Base-by-base conservation (phyloP, 2,113 vertebrate genomes). In the Chaetura pelagica region DNA sequence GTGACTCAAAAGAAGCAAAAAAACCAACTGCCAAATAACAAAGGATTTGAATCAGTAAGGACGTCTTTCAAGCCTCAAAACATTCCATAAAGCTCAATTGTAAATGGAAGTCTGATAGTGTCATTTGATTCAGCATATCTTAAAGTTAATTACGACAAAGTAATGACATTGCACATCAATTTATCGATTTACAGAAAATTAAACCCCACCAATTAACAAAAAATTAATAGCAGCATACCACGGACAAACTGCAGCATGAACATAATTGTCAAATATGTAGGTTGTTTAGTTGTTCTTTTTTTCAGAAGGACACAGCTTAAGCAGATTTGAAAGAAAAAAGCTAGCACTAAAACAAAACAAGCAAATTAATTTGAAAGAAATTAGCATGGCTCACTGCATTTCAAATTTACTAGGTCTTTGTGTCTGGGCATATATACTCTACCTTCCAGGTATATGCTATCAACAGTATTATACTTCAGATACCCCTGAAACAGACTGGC, bases 311-410 rank as follows among this genome's bases (percentile, higher is more conserved):
- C 69, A 84, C 9, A 88, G 75, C 85, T 93, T 84, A 93, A 95
- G 91, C 88, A 94, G 48, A 85, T 81, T 89, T 88, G 73, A 92
- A 96, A 94, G 40, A 49, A 75, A 96, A 77, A 94, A 93, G 86
- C 44, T 16, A 80, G 78, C 87, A 64, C 22, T 76, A 61, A 87
- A 88, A 73, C 34, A 89, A 76, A 89, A 64, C 30, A 86, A 88
- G 64, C 62, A 79, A 89, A 96, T 61, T 73, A 87, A 95, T 54
- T 69, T 48, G 46, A 90, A 90, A 79, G 11, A 91, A 89, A 95
- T 76, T 30, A 95, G 32, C 48, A 90, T 23, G 76, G 62, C 84
- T 81, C 0, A 0, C 27, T 74, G n/a, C 55, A 77, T 66, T 92
- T 92, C 48, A 48, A 38, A 85, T 40, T 85, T 67, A 49, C 10